Base-by-base conservation (phyloP, 2,888 invertebrate species). In the Antitype chi region DNA sequence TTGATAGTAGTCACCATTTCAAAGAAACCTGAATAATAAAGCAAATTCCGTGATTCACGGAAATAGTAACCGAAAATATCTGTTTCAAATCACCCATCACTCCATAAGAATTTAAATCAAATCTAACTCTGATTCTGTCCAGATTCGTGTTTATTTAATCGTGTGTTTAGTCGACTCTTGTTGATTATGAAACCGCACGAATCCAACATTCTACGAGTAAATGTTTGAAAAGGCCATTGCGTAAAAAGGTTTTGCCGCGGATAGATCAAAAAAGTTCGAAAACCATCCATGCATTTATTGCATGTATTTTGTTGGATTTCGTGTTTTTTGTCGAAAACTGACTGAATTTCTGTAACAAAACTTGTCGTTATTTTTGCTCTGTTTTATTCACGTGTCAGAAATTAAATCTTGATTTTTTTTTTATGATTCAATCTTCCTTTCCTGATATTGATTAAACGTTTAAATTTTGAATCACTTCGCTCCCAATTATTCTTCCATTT, bases 31-130 rank as follows among this genome's bases (percentile, higher is more conserved):
- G 70, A 77, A 52, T 52, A 63, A 38, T 25, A 52, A 5, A 63
- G 11, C 23, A 20, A 64, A 47, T 71, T 2, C 8, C 17, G 25
- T 25, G 32, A 43, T 57, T 57, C 23, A 63, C 63, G 17, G 43
- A 68, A 80, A 66, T 59, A 71, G 73, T 62, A 55, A 20, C 20
- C 52, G 15, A 60, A 53, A 76, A 72, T 59, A 69, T 74, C 79
- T 86, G 84, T 62, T 83, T 79, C 32, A 32, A 64, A 64, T 73
- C 84, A 64, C 70, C 70, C 67, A 70, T 85, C 84, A 85, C 78
- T 78, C 59, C n/a, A 32, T 60, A 47, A 28, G 83, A 75, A 74
- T 85, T 82, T 70, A 69, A 75, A 81, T 81, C 68, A 79, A 69
- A 79, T 53, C 23, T 55, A 25, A 23, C 38, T 71, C 55, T 67